Base-by-base conservation (phyloP, 2,113 vertebrate genomes). In the Pelodiscus sinensis region DNA sequence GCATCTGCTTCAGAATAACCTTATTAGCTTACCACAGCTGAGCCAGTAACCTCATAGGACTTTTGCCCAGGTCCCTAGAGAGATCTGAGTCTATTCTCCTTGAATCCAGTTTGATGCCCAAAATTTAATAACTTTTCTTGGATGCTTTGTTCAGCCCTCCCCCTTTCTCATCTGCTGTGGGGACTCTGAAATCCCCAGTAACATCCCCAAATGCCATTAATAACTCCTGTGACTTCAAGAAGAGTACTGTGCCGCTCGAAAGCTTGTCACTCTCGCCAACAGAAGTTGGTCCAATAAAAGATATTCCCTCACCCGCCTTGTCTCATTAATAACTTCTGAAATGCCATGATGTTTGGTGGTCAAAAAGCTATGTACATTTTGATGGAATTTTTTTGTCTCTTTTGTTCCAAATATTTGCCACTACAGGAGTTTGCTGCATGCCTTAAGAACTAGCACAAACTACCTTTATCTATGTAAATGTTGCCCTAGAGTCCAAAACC, bases 21-120 rank as follows among this genome's bases (percentile, higher is more conserved):
- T 98, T 98, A 98, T 98, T 98, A 98, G 98, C 97, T 98, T 95
- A 92, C 96, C 96, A 93, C 98, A 98, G 98, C 98, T 98, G 98
- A 98, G 98, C 98, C 98, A 97, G 97, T 90, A 95, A 96, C 97
- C 98, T 97, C 98, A 93, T 90, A 98, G 98, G 98, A 94, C 85
- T 97, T 97, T 96, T 95, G 94, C 92, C 97, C 95, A n/a, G 0
- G 73, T 98, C 98, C 97, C 98, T 87, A 58, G 98, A 90, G 98
- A 95, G 89, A 93, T 87, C 93, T 93, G 95, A 96, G 95, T 97
- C 97, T 98, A 97, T 97, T 97, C 94, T 97, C 97, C 97, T 97
- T 96, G 97, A 98, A 98, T 98, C 97, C 96, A 97, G 95, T 96
- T 96, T 96, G 96, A 97, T 98, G 97, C 97, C 98, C 98, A 96